Percentiles rank a stretch among this genome's conserved stretches.
phyloP scores from a whole-genome alignment of 2,113 vertebrate genomes.

The Ciconia maguari region DNA sequence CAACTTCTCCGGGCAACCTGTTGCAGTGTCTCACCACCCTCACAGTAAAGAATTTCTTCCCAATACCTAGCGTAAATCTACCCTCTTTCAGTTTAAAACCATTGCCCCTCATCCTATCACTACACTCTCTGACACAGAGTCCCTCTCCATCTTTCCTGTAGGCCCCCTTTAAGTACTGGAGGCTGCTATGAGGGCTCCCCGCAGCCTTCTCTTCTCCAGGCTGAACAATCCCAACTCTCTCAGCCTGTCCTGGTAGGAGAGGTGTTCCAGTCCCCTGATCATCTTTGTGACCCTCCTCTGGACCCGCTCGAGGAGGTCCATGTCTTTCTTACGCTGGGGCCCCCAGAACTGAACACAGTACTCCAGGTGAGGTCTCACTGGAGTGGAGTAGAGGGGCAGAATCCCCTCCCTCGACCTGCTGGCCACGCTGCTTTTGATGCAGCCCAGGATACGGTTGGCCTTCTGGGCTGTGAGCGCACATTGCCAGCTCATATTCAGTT shows the following conservation, averaged over 20 bases:
- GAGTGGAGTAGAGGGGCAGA: background rate
- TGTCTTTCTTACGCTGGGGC: fast-evolving
- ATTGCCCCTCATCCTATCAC: background rate
- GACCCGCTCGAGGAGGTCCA: fast-evolving
- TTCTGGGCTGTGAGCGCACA: fast-evolving
- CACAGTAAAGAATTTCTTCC: background rate
- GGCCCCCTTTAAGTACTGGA: background rate
- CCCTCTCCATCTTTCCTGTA: background rate
- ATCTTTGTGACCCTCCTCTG: background rate
- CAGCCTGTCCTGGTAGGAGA: background rate
- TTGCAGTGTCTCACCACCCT: background rate
- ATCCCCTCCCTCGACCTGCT: background rate
- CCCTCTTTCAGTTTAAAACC: background rate
- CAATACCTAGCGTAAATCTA: no score
- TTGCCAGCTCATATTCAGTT: background rate
- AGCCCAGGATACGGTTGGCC: background rate
- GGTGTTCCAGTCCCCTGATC: background rate
- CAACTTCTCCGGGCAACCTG: background rate
- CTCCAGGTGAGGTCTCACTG: background rate
- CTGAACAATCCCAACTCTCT: background rate
- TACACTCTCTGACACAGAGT: background rate
- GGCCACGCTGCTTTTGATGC: fast-evolving
- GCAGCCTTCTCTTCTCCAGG: background rate
- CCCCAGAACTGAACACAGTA: fast-evolving
- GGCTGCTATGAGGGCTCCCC: background rate